phyloP scores from a whole-genome alignment of 1,140 invertebrate species.

The Drosophila santomea region DNA sequence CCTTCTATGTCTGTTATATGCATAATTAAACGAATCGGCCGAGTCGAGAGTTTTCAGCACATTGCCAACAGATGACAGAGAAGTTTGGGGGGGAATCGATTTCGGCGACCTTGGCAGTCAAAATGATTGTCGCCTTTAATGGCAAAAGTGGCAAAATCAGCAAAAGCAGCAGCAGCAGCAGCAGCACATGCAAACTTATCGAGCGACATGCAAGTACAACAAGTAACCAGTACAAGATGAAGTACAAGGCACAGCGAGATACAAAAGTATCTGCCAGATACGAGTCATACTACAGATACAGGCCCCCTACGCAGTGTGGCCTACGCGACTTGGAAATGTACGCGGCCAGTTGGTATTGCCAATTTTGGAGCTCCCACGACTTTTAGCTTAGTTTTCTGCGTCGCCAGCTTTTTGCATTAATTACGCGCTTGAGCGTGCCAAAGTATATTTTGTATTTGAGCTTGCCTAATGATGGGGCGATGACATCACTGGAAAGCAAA shows the following conservation, averaged over 20 bases:
- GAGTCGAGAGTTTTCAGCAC: conserved; percentile 39
- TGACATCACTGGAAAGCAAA: conserved; percentile 55
- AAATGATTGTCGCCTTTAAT: conserved; percentile 74
- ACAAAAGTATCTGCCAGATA: conserved; percentile 37
- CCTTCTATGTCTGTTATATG: conserved; percentile 11
- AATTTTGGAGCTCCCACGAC: conserved; percentile 77
- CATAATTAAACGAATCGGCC: conserved; percentile 25
- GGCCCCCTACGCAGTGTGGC: conserved; percentile 52
- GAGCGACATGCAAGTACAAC: conserved; percentile 56
- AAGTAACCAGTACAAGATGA: conserved; percentile 11
- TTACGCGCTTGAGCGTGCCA: conserved; percentile 80
- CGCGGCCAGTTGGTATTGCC: conserved; percentile 63
- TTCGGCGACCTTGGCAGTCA: conserved; percentile 78
- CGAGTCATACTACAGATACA: conserved; percentile 26
- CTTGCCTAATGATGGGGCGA: conserved; percentile 58
- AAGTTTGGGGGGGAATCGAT: conserved; percentile 64
- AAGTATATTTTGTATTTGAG: conserved; percentile 62
- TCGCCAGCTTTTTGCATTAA: conserved; percentile 71
- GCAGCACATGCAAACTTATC: conserved; percentile 45
- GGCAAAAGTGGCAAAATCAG: conserved; percentile 39
- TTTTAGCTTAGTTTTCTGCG: conserved; percentile 47
- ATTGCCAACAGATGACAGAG: conserved; percentile 45
- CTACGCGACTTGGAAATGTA: conserved; percentile 37
- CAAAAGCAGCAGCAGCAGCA: conserved; percentile 34
- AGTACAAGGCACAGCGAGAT: conserved; percentile 17